phyloP scores from a whole-genome alignment of 2,797 vertebrate species.

The Ciconia nigra region DNA sequence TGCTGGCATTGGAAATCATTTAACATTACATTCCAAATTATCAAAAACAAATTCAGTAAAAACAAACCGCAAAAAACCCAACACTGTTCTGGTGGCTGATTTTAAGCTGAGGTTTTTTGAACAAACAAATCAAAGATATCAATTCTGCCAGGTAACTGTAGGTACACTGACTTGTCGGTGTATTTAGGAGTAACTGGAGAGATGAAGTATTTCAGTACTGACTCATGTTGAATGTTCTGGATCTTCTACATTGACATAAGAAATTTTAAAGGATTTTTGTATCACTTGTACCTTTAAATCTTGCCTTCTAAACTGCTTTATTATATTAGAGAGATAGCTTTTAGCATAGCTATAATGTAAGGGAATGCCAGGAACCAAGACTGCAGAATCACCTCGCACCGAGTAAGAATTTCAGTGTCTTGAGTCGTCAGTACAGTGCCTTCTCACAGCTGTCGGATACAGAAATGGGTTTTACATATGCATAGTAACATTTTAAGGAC shows the following conservation, averaged over 20 bases:
- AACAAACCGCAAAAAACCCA: not conserved
- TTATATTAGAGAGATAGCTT: not conserved
- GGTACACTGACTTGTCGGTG: not conserved
- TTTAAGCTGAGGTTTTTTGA: not conserved
- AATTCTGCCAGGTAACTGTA: not conserved
- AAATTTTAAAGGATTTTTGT: not conserved
- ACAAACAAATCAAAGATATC: not conserved
- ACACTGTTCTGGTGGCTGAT: not conserved
- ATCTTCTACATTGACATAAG: not conserved
- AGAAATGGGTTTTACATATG: not conserved
- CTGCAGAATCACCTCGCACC: not conserved
- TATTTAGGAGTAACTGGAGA: not conserved
- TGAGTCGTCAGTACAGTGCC: not conserved
- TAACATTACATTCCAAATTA: not conserved
- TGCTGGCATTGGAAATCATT: not conserved
- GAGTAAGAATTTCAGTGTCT: not conserved
- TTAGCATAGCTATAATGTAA: not conserved
- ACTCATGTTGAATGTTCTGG: not conserved
- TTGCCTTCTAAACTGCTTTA: not conserved
- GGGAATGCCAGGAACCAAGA: not conserved
- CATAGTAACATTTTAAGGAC: not conserved
- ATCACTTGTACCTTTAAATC: not conserved
- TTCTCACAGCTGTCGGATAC: not conserved
- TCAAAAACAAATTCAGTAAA: not conserved
- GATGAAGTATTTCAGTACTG: not conserved